Conservation (phyloP, 2,113 vertebrate genomes). For the Scartelaos histophorus region DNA sequence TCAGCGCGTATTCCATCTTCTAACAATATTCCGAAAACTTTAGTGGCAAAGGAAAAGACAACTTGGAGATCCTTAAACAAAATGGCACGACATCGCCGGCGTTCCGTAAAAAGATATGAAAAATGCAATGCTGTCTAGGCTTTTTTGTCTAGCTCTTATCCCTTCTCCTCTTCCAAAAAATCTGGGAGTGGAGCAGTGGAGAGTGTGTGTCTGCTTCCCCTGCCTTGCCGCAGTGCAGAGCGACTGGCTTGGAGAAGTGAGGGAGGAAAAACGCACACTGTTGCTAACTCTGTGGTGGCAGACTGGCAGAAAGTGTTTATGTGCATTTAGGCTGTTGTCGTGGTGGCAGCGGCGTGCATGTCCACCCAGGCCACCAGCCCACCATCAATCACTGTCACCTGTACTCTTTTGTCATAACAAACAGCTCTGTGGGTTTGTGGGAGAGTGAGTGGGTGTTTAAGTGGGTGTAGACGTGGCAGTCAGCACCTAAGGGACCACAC, state of each 20-base stretch:
- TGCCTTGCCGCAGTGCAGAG: conserved; percentile 75
- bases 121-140: conserved; percentile 39
- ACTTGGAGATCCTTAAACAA: conserved; percentile 29
- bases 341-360: conserved; percentile 32
- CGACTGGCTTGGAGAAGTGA: conserved; percentile 76
- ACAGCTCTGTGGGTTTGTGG: conserved; percentile 25
- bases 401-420: conserved; percentile 31
- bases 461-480: conserved; percentile 28
- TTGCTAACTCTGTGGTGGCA: conserved; percentile 76
- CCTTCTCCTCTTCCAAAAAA: conserved; percentile 70
- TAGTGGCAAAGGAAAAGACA: conserved; percentile 32
- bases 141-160: conserved; percentile 57
- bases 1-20: conserved; percentile 53
- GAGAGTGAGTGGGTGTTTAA: conserved; percentile 17
- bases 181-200: conserved; percentile 68
- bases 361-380: conserved; percentile 51
- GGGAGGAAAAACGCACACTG: conserved; percentile 73
- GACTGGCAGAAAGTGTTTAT: conserved; percentile 69
- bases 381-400: conserved; percentile 48
- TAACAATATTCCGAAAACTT: conserved; percentile 59
- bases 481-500: conserved; percentile 19
- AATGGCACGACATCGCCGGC: conserved; percentile 26
- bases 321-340: conserved; percentile 35
- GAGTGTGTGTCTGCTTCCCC: conserved; percentile 68
- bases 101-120: conserved; percentile 32